These are phyloP conservation scores for Flexamia atlantica DNA, from an alignment of 2,888 invertebrate genomes.

Conservation along the genomic window DNA sequence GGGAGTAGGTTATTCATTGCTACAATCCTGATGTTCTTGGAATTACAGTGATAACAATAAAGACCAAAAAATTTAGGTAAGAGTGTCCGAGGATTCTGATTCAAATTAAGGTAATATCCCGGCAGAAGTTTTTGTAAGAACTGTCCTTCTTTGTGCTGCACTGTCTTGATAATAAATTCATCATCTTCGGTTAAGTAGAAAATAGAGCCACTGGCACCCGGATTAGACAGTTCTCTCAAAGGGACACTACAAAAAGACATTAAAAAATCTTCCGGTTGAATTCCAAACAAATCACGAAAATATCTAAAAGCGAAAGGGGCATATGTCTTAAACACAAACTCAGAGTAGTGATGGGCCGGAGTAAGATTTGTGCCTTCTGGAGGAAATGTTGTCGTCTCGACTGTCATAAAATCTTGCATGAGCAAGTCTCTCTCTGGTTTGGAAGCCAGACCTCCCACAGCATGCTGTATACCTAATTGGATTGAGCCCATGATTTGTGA, in stretches of 20 bases:
- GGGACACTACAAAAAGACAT: slow-evolving; percentile 98
- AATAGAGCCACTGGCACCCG: slow-evolving; percentile 99
- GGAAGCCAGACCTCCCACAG: slow-evolving; percentile 95
- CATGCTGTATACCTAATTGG: slow-evolving; percentile 92
- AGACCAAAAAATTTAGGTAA: slow-evolving; percentile 99
- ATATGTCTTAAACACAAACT: slow-evolving; percentile 99
- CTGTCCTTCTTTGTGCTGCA: slow-evolving; percentile 99
- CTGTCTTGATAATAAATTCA: slow-evolving; percentile 99
- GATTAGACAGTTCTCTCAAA: slow-evolving; percentile 96
- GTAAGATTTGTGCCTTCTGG: slow-evolving; percentile 97
- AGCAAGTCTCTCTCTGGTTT: slow-evolving; percentile 98
- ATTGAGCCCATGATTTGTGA: slow-evolving; percentile 99
- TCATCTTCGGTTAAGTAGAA: slow-evolving; percentile 99
- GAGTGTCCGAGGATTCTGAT: slow-evolving; percentile 99
- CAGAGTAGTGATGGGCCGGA: slow-evolving; percentile 98
- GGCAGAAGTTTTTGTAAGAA: slow-evolving; percentile 98
- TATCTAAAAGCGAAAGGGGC: slow-evolving; percentile 99
- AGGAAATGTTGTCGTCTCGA: slow-evolving; percentile 98
- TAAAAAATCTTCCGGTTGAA: slow-evolving; percentile 99
- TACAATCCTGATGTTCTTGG: slow-evolving; percentile 98
- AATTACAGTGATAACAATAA: slow-evolving; percentile 86
- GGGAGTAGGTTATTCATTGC: slow-evolving; percentile 99
- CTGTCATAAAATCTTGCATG: slow-evolving; percentile 99
- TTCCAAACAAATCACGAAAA: slow-evolving; percentile 98
- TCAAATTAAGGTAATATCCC: slow-evolving; percentile 95